A percentile compares a stretch with the other conserved stretches of the same genome.
Conservation (phyloP, 92 coral and sea anemone genomes). For the Porites rus region DNA sequence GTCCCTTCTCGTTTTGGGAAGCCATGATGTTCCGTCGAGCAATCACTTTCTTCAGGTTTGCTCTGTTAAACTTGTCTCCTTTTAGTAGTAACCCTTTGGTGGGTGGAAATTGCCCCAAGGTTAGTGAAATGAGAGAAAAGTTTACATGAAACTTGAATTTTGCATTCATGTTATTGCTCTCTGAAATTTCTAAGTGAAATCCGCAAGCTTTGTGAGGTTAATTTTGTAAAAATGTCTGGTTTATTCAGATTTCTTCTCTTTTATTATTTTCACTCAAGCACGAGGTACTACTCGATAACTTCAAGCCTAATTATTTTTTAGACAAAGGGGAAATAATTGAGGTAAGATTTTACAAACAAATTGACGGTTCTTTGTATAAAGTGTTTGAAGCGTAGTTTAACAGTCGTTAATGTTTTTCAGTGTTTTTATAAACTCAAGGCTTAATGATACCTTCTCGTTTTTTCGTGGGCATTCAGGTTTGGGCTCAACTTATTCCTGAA, state of each 20-base stretch:
- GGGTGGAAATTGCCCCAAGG: slow-evolving; percentile 33
- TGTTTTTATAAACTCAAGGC: background rate
- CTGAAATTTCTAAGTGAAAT: no score
- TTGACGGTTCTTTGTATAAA: background rate
- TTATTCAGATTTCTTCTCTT: background rate
- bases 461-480: slow-evolving; percentile 52
- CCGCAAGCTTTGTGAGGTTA: no score
- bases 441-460: no score
- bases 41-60: background rate
- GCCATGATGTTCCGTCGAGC: background rate
- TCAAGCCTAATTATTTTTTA: slow-evolving; percentile 72
- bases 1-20: background rate
- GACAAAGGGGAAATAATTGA: slow-evolving; percentile 84
- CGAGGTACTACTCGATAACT: slow-evolving; percentile 73
- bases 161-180: no score
- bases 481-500: slow-evolving; percentile 87
- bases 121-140: background rate
- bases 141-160: background rate
- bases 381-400: no score
- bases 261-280: slow-evolving; percentile 49
- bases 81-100: background rate
- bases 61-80: background rate
- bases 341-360: slow-evolving; percentile 50
- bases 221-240: no score
- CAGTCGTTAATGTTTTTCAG: background rate